Evolutionary conservation across 2,888 invertebrate species (phyloP).

Genomic region (Chaetogeoica ovagalla): DNA sequence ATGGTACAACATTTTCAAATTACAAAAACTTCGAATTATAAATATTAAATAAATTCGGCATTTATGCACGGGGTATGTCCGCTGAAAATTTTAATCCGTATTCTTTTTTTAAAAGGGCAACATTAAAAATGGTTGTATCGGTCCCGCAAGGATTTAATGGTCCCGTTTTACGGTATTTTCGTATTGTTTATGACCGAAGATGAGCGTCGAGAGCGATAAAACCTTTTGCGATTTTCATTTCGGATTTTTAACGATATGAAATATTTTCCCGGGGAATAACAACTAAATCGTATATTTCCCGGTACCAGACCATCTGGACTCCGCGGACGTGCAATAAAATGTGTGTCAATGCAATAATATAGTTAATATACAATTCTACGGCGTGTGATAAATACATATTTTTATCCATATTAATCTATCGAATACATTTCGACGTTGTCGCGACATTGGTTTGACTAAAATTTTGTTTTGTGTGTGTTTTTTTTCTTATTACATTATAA

Average conservation of each 20-base stretch:
- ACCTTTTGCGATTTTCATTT: slow-evolving; percentile 28
- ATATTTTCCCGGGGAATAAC: neutral
- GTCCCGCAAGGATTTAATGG: neutral
- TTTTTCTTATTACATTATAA: too few species aligned
- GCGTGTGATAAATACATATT: too few species aligned
- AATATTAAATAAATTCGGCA: neutral
- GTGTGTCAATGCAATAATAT: slow-evolving; percentile 2
- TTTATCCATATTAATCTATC: too few species aligned
- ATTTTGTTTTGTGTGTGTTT: too few species aligned
- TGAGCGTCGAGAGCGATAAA: neutral
- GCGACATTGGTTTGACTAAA: too few species aligned
- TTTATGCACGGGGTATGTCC: neutral
- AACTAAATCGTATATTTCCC: neutral
- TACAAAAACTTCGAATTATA: neutral
- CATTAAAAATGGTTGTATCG: neutral
- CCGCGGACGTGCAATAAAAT: neutral
- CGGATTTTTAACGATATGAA: slow-evolving; percentile 27
- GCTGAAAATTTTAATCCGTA: neutral
- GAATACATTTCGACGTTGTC: too few species aligned
- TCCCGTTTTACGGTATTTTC: slow-evolving; percentile 16
- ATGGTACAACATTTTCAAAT: neutral
- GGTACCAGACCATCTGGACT: neutral
- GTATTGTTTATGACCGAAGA: slow-evolving; percentile 15
- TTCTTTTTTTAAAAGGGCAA: neutral
- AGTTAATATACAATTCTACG: neutral